Conservation (phyloP, 2,113 vertebrate species). For the Amphiprion percula region DNA sequence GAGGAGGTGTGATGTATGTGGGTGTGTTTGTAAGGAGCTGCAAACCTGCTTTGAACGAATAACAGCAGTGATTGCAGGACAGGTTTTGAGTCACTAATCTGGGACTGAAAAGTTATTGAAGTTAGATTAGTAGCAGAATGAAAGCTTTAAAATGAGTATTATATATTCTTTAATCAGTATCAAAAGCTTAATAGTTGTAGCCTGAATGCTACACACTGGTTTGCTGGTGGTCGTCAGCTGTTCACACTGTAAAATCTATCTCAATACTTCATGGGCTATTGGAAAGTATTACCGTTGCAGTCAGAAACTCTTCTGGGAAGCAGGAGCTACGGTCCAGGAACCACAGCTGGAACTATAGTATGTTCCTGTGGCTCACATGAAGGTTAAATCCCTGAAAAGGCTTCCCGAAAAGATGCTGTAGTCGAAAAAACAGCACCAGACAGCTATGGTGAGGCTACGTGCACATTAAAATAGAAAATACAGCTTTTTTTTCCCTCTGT, state of each 20-base stretch:
- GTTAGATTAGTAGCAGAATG: neutral
- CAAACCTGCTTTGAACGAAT: slow-evolving; percentile 35
- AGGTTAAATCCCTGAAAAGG: neutral
- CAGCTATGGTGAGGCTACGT: too few species aligned
- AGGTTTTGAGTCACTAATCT: slow-evolving; percentile 20
- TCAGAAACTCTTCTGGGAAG: neutral
- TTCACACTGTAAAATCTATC: neutral
- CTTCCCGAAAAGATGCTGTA: neutral
- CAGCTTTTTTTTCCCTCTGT: too few species aligned
- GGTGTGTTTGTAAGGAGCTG: slow-evolving; percentile 35
- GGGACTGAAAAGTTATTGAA: neutral
- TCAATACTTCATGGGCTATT: neutral
- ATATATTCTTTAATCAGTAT: too few species aligned
- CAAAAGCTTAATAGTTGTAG: too few species aligned
- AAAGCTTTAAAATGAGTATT: neutral
- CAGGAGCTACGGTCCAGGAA: neutral
- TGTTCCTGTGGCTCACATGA: neutral
- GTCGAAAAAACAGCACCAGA: too few species aligned
- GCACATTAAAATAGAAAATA: too few species aligned
- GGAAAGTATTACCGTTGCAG: neutral
- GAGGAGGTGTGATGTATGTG: slow-evolving; percentile 50
- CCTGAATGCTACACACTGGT: neutral
- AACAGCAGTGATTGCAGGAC: slow-evolving; percentile 40
- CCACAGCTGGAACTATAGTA: neutral
- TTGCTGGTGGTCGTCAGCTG: neutral